Percentiles rank a stretch among this genome's conserved stretches.
phyloP scores from a whole-genome alignment of 2,797 vertebrate species.

The Nothura maculosa region DNA sequence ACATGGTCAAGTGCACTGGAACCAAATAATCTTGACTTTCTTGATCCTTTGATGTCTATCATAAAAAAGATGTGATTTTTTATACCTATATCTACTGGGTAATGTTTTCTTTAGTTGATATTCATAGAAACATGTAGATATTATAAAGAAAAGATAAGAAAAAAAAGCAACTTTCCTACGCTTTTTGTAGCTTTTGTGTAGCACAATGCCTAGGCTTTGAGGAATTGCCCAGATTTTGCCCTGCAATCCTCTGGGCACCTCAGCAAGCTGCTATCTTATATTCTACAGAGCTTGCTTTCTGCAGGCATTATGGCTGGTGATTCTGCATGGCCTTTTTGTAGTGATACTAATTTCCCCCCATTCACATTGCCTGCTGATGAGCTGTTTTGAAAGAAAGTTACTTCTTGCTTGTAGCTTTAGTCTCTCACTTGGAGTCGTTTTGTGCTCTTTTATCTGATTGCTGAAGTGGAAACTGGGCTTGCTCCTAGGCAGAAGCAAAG shows the following conservation, averaged over 20 bases:
- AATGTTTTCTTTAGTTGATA: neutral
- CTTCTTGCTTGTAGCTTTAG: neutral
- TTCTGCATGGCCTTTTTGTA: conserved; percentile 4
- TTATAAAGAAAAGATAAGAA: neutral
- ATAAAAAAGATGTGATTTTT: neutral
- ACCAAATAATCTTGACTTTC: rapidly evolving
- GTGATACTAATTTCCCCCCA: neutral
- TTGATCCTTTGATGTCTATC: neutral
- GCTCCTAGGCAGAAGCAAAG: neutral
- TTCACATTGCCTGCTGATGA: conserved; percentile 8
- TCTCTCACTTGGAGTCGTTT: neutral
- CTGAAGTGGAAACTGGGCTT: conserved; percentile 5
- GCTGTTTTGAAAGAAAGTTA: conserved; percentile 3
- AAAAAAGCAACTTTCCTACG: rapidly evolving
- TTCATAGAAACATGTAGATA: neutral
- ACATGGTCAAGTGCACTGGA: neutral
- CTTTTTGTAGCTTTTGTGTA: neutral
- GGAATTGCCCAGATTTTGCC: conserved; percentile 47
- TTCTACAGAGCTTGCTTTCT: conserved; percentile 33
- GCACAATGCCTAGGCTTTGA: conserved; percentile 49
- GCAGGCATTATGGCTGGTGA: conserved; percentile 14
- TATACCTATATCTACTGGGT: neutral
- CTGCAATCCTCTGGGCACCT: conserved; percentile 6
- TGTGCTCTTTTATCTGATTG: conserved; percentile 12
- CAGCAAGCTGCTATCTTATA: neutral